phyloP scores from a whole-genome alignment of 2,113 vertebrate species.

The Boulengerochromis microlepis region DNA sequence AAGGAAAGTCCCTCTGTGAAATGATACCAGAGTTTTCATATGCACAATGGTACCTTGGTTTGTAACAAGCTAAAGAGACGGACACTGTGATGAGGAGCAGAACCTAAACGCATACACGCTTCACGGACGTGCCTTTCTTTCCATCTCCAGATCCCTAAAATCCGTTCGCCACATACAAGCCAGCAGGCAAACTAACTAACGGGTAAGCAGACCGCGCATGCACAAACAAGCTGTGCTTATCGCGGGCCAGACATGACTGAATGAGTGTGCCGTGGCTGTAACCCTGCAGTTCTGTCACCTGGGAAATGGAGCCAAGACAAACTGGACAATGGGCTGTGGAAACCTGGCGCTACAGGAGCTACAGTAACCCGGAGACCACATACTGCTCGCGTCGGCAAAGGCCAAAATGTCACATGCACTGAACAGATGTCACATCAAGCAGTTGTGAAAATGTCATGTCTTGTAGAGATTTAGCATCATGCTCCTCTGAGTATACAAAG shows the following conservation, averaged over 20 bases:
- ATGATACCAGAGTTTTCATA: not conserved
- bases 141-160: not conserved
- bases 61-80: conserved; percentile 12
- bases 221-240: conserved; percentile 44
- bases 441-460: conserved; percentile 32
- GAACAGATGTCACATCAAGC: conserved; percentile 30
- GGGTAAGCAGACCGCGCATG: not conserved
- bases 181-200: not conserved
- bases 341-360: not conserved
- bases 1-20: not conserved
- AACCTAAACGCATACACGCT: not conserved
- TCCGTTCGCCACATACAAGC: not conserved
- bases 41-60: not conserved
- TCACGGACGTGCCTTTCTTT: not conserved
- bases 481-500: not conserved
- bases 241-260: conserved; percentile 23
- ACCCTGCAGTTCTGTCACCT: conserved; percentile 18
- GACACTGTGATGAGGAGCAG: not conserved
- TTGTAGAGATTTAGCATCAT: not conserved
- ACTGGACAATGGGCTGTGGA: not conserved
- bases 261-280: not conserved
- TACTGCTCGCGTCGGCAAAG: not conserved
- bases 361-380: not conserved
- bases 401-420: conserved; percentile 29
- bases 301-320: conserved; percentile 43